These are phyloP conservation scores for Drosophila suzukii DNA, from an alignment of 1,140 invertebrate genomes.

Conservation along the genomic window DNA sequence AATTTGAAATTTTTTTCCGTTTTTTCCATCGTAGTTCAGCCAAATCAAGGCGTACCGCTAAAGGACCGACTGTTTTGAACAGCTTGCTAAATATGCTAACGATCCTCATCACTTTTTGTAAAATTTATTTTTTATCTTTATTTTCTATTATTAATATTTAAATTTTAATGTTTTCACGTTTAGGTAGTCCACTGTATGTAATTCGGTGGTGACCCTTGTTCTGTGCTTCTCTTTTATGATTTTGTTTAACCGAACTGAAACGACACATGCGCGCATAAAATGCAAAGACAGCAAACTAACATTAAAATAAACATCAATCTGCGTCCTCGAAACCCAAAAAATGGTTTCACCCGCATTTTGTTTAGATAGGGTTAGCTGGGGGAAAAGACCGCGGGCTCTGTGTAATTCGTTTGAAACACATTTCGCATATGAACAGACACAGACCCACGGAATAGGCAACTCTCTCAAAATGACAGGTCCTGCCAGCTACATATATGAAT, in stretches of 20 bases:
- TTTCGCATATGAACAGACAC: slow-evolving; percentile 47
- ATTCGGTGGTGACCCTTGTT: slow-evolving; percentile 12
- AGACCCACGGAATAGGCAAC: slow-evolving; percentile 29
- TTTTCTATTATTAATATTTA: no score
- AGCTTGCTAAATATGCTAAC: no score
- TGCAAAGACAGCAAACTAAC: slow-evolving; percentile 63
- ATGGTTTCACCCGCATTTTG: slow-evolving; percentile 1
- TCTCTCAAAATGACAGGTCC: slow-evolving; percentile 12
- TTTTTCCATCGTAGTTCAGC: no score
- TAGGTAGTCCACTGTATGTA: not conserved
- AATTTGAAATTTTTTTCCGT: no score
- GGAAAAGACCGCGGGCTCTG: not conserved
- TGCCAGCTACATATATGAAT: slow-evolving; percentile 32
- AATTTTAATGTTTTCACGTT: not conserved
- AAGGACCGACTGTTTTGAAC: no score
- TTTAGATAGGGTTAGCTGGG: slow-evolving; percentile 49
- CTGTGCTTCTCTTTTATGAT: slow-evolving; percentile 60
- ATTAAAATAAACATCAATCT: slow-evolving; percentile 70
- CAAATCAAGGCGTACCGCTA: no score
- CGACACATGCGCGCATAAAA: slow-evolving; percentile 66
- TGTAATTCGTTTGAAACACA: slow-evolving; percentile 46
- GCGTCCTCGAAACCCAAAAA: slow-evolving; percentile 26
- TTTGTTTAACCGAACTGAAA: slow-evolving; percentile 52
- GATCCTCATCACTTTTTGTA: no score
- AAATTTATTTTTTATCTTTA: no score